phyloP scores from a whole-genome alignment of 2,797 vertebrate genomes.

The Hirundo rustica region DNA sequence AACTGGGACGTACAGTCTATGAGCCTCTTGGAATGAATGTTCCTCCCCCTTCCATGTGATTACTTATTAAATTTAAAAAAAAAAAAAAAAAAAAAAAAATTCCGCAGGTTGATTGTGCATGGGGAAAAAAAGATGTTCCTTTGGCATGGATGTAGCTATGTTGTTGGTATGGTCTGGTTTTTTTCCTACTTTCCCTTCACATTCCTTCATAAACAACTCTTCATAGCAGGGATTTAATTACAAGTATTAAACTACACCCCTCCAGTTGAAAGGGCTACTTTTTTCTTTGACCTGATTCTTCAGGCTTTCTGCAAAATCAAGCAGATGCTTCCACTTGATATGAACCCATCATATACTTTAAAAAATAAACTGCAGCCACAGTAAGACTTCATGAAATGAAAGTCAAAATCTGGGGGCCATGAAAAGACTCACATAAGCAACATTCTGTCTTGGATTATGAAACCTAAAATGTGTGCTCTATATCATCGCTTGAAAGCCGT shows the following conservation, averaged over 20 bases:
- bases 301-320: background rate
- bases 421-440: background rate
- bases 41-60: background rate
- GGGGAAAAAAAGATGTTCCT: background rate
- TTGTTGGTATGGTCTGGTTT: background rate
- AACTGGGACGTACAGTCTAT: background rate
- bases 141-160: background rate
- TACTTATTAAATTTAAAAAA: background rate
- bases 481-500: too few species aligned
- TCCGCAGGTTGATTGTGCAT: background rate
- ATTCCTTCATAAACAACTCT: background rate
- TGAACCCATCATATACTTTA: background rate
- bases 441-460: too few species aligned
- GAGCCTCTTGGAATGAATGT: background rate
- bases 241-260: rapidly evolving
- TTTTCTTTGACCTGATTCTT: background rate
- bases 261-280: background rate
- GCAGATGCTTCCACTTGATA: background rate
- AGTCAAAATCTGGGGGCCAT: background rate
- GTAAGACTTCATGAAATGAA: background rate
- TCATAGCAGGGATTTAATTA: background rate
- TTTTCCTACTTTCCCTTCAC: background rate
- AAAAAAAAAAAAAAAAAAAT: too few species aligned
- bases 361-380: background rate
- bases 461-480: too few species aligned